A percentile compares a stretch with the other conserved stretches of the same genome.
phyloP scores from a whole-genome alignment of 35 echinoderm and acorn worm species.

The Anneissia japonica region DNA sequence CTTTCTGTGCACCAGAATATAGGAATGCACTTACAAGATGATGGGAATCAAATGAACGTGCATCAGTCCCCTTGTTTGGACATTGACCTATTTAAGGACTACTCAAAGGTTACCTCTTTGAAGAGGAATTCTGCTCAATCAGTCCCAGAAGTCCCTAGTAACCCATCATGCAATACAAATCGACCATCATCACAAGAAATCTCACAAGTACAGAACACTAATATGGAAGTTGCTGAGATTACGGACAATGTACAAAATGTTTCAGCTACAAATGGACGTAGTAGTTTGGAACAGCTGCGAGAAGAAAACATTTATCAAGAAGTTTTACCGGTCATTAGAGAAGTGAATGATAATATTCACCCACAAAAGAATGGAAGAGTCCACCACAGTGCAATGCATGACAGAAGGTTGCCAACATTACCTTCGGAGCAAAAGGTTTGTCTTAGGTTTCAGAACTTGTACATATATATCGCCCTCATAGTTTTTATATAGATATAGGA shows the following conservation, averaged over 20 bases:
- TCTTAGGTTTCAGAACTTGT: not conserved
- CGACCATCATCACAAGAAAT: not conserved
- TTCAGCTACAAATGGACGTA: not conserved
- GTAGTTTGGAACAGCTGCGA: not conserved
- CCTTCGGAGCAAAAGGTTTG: not conserved
- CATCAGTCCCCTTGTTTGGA: conserved; percentile 55
- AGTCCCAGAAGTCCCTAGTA: not conserved
- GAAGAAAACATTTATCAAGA: not conserved
- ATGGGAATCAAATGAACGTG: not conserved
- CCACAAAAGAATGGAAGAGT: not conserved
- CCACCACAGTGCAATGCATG: not conserved
- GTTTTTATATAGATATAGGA: too few species aligned
- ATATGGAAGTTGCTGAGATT: not conserved
- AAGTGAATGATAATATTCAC: not conserved
- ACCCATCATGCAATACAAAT: not conserved
- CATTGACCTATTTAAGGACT: conserved; percentile 89
- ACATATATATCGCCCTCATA: too few species aligned
- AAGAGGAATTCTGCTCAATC: not conserved
- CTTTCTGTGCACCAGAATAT: not conserved
- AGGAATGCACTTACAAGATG: not conserved
- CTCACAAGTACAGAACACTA: not conserved
- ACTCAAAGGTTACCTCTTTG: conserved; percentile 59
- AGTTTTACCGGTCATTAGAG: not conserved
- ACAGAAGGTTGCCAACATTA: not conserved
- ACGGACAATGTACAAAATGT: not conserved